phyloP scores from a whole-genome alignment of 2,797 vertebrate genomes.

The Rhynchonycteris naso region DNA sequence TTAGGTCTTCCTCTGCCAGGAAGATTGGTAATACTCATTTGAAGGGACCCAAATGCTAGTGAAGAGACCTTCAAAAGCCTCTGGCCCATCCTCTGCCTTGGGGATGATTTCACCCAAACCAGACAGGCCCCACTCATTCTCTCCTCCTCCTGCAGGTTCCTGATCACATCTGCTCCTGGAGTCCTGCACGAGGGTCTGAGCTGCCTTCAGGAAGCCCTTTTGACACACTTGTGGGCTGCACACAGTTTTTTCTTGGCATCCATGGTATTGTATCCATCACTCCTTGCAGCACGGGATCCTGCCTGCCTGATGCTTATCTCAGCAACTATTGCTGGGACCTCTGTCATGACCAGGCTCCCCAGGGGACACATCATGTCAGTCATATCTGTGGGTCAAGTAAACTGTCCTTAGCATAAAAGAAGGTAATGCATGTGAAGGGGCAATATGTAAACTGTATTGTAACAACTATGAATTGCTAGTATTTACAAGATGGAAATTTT shows the following conservation, averaged over 20 bases:
- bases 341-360: neutral
- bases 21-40: neutral
- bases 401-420: neutral
- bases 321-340: neutral
- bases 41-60: neutral
- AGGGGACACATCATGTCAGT: neutral
- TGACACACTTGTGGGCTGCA: neutral
- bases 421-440: neutral
- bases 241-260: neutral
- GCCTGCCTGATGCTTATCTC: neutral
- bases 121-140: neutral
- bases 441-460: neutral
- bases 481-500: constrained; percentile 3
- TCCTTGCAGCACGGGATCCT: neutral
- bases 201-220: neutral
- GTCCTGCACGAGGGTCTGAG: neutral
- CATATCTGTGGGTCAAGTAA: neutral
- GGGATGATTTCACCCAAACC: neutral
- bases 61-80: neutral
- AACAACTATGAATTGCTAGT: neutral
- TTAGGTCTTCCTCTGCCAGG: neutral
- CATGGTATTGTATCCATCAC: neutral
- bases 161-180: neutral
- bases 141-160: neutral
- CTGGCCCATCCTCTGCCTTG: neutral